Evolutionary conservation across 2,797 vertebrate genomes (phyloP).

Genomic region (Coranthus polyacanthus): DNA sequence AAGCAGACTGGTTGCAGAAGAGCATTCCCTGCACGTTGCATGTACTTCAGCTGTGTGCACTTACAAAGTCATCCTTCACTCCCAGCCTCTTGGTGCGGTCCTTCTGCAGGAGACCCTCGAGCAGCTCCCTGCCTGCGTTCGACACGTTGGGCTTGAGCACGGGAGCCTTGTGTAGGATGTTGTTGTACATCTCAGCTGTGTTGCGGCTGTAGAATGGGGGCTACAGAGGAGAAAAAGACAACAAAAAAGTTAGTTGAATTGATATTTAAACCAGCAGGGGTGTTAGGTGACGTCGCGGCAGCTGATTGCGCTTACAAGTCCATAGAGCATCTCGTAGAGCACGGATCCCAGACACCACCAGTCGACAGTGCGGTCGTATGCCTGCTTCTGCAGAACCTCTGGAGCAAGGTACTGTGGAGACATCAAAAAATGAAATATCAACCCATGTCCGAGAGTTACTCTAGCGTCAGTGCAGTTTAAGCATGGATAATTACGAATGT

Average conservation of each 20-base stretch:
- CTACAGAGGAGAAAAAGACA: slow-evolving; percentile 50
- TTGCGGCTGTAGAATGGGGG: slow-evolving; percentile 89
- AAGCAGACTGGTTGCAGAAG: slow-evolving; percentile 10
- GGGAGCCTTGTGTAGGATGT: slow-evolving; percentile 86
- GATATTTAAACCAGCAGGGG: background rate
- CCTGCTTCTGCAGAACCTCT: slow-evolving; percentile 88
- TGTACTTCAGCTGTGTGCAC: slow-evolving; percentile 39
- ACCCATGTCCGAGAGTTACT: rapidly evolving
- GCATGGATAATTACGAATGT: background rate
- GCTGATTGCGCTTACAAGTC: slow-evolving; percentile 79
- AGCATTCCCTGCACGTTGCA: rapidly evolving
- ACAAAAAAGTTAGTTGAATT: background rate
- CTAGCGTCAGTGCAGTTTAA: background rate
- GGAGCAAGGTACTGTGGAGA: slow-evolving; percentile 84
- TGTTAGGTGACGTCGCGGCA: background rate
- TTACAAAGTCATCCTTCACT: slow-evolving; percentile 85
- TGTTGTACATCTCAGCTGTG: slow-evolving; percentile 89
- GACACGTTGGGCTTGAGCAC: slow-evolving; percentile 88
- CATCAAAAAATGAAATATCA: slow-evolving; percentile 18
- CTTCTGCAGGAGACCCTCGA: slow-evolving; percentile 87
- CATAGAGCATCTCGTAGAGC: slow-evolving; percentile 89
- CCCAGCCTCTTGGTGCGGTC: slow-evolving; percentile 85
- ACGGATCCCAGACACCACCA: slow-evolving; percentile 89
- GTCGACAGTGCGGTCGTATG: slow-evolving; percentile 87
- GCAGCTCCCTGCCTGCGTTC: slow-evolving; percentile 83